These are phyloP conservation scores for Hybognathus amarus DNA, from an alignment of 2,797 vertebrate species.

Conservation along the genomic window DNA sequence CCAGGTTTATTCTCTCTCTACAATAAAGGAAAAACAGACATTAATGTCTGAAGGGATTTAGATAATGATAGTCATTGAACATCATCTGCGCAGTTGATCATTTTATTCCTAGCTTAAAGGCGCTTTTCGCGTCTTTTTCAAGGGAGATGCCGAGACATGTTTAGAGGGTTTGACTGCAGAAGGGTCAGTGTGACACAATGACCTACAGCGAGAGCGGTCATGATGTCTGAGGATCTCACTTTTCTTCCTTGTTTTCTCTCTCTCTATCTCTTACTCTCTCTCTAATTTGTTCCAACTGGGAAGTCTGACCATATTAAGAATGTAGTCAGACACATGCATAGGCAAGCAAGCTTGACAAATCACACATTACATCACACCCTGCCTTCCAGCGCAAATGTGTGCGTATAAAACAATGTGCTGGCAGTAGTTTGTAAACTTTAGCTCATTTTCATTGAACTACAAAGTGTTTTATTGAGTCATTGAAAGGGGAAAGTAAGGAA, in stretches of 20 bases:
- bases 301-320: constrained; percentile 42
- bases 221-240: constrained; percentile 9
- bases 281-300: constrained; percentile 4
- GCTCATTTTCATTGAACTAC: constrained; percentile 2
- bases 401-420: constrained; percentile 23
- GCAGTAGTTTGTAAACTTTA: constrained; percentile 29
- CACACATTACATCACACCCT: constrained; percentile 37
- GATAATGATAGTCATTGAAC: constrained; percentile 1
- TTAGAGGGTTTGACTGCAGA: constrained; percentile 5
- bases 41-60: constrained; percentile 3
- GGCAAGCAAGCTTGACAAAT: constrained; percentile 41
- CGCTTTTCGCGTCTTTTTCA: background rate
- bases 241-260: constrained; percentile 15
- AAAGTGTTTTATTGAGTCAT: constrained; percentile 9
- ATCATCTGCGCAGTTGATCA: background rate
- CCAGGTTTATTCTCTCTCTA: background rate
- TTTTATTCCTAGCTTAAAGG: background rate
- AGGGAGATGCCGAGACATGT: constrained; percentile 9
- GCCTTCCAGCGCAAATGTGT: constrained; percentile 27
- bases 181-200: constrained; percentile 26
- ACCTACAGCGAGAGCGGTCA: background rate
- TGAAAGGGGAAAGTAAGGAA: background rate
- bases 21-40: background rate
- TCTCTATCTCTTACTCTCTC: constrained; percentile 15
- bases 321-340: constrained; percentile 26